A percentile compares a stretch with the other conserved stretches of the same genome.
phyloP scores from a whole-genome alignment of 2,113 vertebrate genomes.

The Dipodomys stephensi region DNA sequence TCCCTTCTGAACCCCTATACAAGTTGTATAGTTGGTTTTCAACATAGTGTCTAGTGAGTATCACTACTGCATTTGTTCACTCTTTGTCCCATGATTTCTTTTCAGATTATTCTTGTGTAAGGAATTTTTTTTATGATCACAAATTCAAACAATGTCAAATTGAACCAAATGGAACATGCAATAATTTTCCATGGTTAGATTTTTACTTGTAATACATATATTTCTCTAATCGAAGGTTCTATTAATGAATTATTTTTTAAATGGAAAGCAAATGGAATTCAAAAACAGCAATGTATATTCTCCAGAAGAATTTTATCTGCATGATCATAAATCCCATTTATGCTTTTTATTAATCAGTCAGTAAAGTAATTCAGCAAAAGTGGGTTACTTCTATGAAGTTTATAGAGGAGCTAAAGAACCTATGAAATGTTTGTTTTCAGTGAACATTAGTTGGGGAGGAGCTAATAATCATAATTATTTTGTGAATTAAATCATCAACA shows the following conservation, averaged over 20 bases:
- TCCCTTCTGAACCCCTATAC: too few species aligned
- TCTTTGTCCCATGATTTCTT: not conserved
- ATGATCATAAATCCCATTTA: slow-evolving; percentile 61
- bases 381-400: slow-evolving; percentile 43
- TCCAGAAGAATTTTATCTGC: slow-evolving; percentile 53
- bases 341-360: slow-evolving; percentile 68
- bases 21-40: too few species aligned
- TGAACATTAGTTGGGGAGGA: not conserved
- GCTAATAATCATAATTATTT: slow-evolving; percentile 52
- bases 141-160: slow-evolving; percentile 44
- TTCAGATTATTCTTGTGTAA: slow-evolving; percentile 40
- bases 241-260: slow-evolving; percentile 5
- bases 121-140: slow-evolving; percentile 10
- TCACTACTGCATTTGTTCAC: too few species aligned
- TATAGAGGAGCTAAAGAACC: slow-evolving; percentile 22
- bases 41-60: too few species aligned
- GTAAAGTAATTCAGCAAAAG: slow-evolving; percentile 65
- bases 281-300: slow-evolving; percentile 42
- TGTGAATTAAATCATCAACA: slow-evolving; percentile 57
- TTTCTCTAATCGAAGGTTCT: slow-evolving; percentile 35
- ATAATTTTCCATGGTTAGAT: not conserved
- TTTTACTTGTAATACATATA: not conserved
- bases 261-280: slow-evolving; percentile 41
- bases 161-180: not conserved
- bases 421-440: slow-evolving; percentile 24